These are phyloP conservation scores for Drosophila atripex DNA, from an alignment of 2,888 invertebrate species.

Conservation along the genomic window DNA sequence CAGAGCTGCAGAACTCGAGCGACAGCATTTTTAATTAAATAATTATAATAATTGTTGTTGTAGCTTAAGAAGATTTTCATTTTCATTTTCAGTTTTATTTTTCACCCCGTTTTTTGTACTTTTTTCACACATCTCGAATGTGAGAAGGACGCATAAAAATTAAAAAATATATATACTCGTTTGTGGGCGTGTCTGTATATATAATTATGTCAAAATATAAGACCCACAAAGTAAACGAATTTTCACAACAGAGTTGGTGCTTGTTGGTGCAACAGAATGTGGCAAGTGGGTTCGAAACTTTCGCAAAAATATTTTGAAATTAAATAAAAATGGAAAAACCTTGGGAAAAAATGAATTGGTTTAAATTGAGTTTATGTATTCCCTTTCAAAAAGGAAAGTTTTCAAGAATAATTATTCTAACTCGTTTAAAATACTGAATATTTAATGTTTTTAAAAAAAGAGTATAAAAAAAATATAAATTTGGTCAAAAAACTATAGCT, in stretches of 20 bases:
- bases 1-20: conserved; percentile 28
- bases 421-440: too few relatives aligned
- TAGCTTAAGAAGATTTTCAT: conserved; percentile 63
- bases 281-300: conserved; percentile 32
- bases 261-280: conserved; percentile 4
- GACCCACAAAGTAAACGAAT: conserved; percentile 49
- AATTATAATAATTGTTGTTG: conserved; percentile 70
- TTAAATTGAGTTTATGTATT: neutral
- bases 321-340: conserved; percentile 29
- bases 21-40: conserved; percentile 69
- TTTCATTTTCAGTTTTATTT: conserved; percentile 47
- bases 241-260: conserved; percentile 16
- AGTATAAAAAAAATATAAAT: neutral
- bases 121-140: conserved; percentile 31
- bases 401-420: too few relatives aligned
- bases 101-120: neutral
- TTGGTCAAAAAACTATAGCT: neutral
- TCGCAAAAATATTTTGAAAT: conserved; percentile 49
- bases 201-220: conserved; percentile 60
- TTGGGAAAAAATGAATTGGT: conserved; percentile 19
- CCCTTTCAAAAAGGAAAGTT: conserved; percentile 1
- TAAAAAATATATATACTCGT: conserved; percentile 27
- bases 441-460: neutral
- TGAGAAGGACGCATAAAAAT: conserved; percentile 38
- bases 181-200: conserved; percentile 17